phyloP scores from a whole-genome alignment of 2,888 invertebrate genomes.

The Ormyrus pomaceus region DNA sequence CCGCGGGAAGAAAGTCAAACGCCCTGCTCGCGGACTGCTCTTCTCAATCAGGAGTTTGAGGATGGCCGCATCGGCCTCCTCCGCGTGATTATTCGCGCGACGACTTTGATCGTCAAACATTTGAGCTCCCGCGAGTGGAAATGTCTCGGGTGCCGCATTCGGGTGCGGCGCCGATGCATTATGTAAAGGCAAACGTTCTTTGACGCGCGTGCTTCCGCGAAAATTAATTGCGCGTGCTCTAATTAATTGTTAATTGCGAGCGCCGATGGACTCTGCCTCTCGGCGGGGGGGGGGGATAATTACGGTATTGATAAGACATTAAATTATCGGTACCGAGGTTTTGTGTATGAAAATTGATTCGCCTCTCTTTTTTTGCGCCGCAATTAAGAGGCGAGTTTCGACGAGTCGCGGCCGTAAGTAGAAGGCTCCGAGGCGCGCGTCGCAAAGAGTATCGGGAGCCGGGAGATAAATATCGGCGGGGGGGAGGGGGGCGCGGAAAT shows the following conservation, averaged over 20 bases:
- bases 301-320: too few species aligned
- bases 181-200: conserved; percentile 37
- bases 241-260: conserved; percentile 17
- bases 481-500: conserved; percentile 18
- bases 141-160: conserved; percentile 15
- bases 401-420: not conserved
- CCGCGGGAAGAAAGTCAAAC: too few species aligned
- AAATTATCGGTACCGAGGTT: too few species aligned
- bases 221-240: conserved; percentile 22
- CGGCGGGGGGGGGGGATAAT: too few species aligned
- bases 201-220: conserved; percentile 1
- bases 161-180: conserved; percentile 28
- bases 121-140: conserved; percentile 63
- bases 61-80: too few species aligned
- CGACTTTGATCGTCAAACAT: conserved; percentile 71
- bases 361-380: too few species aligned
- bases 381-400: too few species aligned
- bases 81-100: not conserved
- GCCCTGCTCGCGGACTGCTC: too few species aligned
- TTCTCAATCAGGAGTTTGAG: too few species aligned
- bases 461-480: conserved; percentile 57
- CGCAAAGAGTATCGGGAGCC: conserved; percentile 21
- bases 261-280: not conserved
- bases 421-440: not conserved
- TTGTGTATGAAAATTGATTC: too few species aligned